phyloP scores from a whole-genome alignment of 2,113 vertebrate species.

The Crotophaga sulcirostris region DNA sequence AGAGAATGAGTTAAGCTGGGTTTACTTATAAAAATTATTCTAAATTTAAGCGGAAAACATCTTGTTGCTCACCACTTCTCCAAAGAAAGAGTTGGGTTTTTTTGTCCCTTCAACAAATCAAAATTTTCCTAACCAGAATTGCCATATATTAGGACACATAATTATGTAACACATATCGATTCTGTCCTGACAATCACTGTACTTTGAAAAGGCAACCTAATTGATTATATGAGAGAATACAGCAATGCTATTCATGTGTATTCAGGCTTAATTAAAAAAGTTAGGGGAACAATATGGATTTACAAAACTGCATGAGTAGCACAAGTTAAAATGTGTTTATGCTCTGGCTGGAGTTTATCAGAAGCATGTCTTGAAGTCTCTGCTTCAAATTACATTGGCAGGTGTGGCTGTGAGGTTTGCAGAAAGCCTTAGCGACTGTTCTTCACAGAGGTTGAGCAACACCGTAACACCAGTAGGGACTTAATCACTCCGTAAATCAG shows the following conservation, averaged over 20 bases:
- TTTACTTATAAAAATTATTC: neutral
- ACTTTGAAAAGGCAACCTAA: neutral
- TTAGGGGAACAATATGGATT: neutral
- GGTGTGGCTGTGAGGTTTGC: neutral
- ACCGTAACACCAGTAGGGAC: neutral
- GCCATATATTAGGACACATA: neutral
- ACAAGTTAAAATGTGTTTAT: neutral
- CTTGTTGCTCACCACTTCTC: accelerated
- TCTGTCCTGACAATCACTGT: neutral
- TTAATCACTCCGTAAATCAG: neutral
- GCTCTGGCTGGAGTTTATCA: neutral
- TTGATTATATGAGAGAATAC: neutral
- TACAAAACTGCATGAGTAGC: neutral
- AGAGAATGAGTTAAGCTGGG: neutral
- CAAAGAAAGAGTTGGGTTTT: neutral
- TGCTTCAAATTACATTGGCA: neutral
- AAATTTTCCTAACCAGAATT: neutral
- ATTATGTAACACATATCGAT: neutral
- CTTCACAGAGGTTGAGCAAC: neutral
- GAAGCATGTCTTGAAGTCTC: neutral
- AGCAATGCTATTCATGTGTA: neutral
- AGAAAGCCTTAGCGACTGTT: neutral
- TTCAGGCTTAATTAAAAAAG: neutral
- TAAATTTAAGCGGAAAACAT: neutral
- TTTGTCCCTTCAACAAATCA: neutral